These are phyloP conservation scores for Porites lutea DNA, from an alignment of 64 coral and sea anemone genomes.

Conservation along the genomic window DNA sequence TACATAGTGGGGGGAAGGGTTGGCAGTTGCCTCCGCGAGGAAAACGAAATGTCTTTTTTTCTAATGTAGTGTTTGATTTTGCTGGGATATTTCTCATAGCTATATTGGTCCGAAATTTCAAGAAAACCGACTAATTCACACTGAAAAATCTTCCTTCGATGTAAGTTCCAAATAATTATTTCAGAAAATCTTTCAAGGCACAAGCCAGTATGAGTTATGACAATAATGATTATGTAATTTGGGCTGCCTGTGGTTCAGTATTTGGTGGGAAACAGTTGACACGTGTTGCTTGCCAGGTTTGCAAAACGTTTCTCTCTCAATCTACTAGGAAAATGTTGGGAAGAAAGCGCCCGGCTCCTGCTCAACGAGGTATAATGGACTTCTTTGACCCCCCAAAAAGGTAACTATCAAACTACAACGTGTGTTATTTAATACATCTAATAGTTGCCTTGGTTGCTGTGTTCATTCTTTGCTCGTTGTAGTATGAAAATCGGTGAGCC, in stretches of 20 bases:
- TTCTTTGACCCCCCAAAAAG: conserved; percentile 23
- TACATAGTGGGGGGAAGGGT: neutral
- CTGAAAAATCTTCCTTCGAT: conserved; percentile 41
- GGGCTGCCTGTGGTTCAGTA: conserved; percentile 28
- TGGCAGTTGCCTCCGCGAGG: neutral
- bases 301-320: conserved; percentile 45
- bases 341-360: conserved; percentile 15
- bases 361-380: conserved; percentile 38
- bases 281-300: conserved; percentile 43
- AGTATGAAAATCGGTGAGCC: conserved; percentile 41
- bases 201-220: neutral
- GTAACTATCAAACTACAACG: conserved; percentile 45
- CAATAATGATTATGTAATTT: conserved; percentile 26
- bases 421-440: conserved; percentile 43
- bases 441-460: conserved; percentile 46
- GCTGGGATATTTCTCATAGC: too few relatives aligned
- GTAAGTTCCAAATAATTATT: conserved; percentile 49
- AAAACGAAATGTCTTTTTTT: neutral
- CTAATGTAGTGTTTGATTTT: neutral
- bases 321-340: conserved; percentile 26
- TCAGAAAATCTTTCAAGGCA: conserved; percentile 41
- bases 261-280: conserved; percentile 26
- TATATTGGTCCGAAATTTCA: neutral
- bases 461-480: conserved; percentile 32
- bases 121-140: conserved; percentile 38